Percentiles rank a stretch among this genome's conserved stretches.
Evolutionary conservation across 23 tunicate genomes (phyloP).

Genomic region (Aplidium turbinatum): DNA sequence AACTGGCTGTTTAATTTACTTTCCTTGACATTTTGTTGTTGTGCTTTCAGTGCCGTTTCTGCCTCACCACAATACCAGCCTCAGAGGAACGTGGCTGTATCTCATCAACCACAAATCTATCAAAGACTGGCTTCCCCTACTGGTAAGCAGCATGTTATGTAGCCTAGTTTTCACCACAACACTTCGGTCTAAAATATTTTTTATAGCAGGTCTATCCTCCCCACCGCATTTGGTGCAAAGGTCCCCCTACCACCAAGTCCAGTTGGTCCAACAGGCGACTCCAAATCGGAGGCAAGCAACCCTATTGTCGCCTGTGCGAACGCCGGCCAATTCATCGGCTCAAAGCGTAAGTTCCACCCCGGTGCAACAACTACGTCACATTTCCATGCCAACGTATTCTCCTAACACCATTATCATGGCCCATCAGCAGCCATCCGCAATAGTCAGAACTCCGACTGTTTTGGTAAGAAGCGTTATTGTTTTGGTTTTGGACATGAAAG

Average conservation of each 20-base stretch:
- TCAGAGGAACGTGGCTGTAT: too few species aligned
- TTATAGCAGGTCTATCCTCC: too few species aligned
- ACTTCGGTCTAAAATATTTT: too few species aligned
- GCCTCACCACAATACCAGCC: background rate
- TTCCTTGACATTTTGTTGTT: too few species aligned
- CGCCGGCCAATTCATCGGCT: background rate
- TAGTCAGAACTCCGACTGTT: background rate
- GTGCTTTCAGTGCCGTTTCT: conserved; percentile 25
- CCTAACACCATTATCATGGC: conserved; percentile 9
- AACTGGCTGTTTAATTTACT: too few species aligned
- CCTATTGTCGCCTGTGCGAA: background rate
- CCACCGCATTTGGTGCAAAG: too few species aligned
- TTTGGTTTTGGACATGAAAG: too few species aligned
- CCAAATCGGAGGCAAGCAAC: too few species aligned
- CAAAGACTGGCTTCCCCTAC: conserved; percentile 15
- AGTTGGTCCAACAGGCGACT: too few species aligned
- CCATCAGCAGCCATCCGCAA: background rate
- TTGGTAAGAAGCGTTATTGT: background rate
- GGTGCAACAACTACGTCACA: background rate
- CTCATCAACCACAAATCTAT: background rate
- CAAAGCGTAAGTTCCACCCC: too few species aligned
- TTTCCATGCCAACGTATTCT: conserved; percentile 8
- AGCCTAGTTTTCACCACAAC: too few species aligned
- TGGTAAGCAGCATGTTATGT: conserved; percentile 9
- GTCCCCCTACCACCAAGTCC: too few species aligned